These are phyloP conservation scores for Prenolepis imparis DNA, from an alignment of 2,888 invertebrate species.

Conservation along the genomic window DNA sequence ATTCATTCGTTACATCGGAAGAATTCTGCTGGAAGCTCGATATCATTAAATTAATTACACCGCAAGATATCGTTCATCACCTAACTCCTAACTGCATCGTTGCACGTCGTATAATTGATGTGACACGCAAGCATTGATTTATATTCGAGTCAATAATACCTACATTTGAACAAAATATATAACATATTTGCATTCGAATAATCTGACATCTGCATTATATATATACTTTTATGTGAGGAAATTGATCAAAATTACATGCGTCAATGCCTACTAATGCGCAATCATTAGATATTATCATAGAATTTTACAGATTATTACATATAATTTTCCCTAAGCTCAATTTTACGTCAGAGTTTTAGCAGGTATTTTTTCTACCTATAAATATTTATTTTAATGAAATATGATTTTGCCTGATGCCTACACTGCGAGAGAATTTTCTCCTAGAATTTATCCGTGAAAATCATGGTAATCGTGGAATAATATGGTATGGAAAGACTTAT, in stretches of 20 bases:
- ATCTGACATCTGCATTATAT: not conserved
- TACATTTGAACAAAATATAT: not conserved
- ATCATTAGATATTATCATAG: not conserved
- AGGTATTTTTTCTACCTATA: not conserved
- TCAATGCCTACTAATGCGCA: not conserved
- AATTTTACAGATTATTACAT: not conserved
- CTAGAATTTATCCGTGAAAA: too few species aligned
- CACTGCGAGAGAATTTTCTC: too few species aligned
- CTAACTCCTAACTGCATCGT: not conserved
- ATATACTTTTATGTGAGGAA: not conserved
- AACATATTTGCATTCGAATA: not conserved
- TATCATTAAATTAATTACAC: slow-evolving; percentile 38
- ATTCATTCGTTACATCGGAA: not conserved
- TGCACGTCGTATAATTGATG: slow-evolving; percentile 20
- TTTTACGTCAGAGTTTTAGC: not conserved
- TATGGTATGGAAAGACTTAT: too few species aligned
- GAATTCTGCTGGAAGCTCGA: not conserved
- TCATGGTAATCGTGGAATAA: too few species aligned
- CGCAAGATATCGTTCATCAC: not conserved
- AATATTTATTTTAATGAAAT: not conserved
- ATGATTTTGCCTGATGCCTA: too few species aligned
- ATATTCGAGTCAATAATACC: slow-evolving; percentile 6
- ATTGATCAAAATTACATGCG: not conserved
- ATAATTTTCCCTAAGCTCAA: not conserved
- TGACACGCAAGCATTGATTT: slow-evolving; percentile 23